phyloP scores from a whole-genome alignment of 2,888 invertebrate genomes.

The Leuctra nigra region DNA sequence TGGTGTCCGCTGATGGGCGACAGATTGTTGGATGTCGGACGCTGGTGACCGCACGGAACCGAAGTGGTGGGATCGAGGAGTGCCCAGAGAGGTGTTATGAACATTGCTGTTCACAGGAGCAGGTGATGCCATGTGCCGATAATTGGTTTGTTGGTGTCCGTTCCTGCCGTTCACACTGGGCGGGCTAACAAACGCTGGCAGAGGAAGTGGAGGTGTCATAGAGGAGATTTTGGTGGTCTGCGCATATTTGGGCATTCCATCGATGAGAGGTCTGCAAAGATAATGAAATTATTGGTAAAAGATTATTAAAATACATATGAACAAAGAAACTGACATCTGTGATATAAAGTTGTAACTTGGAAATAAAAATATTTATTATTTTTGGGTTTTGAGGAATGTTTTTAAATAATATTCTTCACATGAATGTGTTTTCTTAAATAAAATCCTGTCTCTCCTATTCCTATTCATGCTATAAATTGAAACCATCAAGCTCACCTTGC shows the following conservation, averaged over 20 bases:
- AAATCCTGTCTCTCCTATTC: too few species aligned
- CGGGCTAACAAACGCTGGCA: constrained; percentile 28
- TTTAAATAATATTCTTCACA: too few species aligned
- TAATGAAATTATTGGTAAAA: not conserved
- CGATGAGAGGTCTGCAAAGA: constrained; percentile 3
- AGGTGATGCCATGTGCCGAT: not conserved
- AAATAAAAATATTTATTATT: too few species aligned
- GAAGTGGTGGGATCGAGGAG: constrained; percentile 21
- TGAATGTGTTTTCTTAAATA: too few species aligned
- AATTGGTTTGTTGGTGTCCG: constrained; percentile 4
- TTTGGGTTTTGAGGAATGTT: not conserved
- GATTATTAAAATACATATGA: not conserved
- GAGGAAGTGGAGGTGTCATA: constrained; percentile 24
- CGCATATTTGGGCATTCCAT: constrained; percentile 45
- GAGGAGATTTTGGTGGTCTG: constrained; percentile 29
- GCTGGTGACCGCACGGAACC: constrained; percentile 20
- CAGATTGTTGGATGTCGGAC: constrained; percentile 7
- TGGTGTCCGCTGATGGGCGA: constrained; percentile 10
- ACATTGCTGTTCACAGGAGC: not conserved
- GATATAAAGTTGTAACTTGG: too few species aligned
- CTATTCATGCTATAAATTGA: too few species aligned
- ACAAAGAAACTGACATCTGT: too few species aligned
- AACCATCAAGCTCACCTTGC: constrained; percentile 48
- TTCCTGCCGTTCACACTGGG: constrained; percentile 14
- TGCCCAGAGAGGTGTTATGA: constrained; percentile 8